Percentiles rank a stretch among this genome's conserved stretches.
These are phyloP conservation scores for Anguilla marmorata DNA, from an alignment of 2,797 vertebrate genomes.

Conservation along the genomic window DNA sequence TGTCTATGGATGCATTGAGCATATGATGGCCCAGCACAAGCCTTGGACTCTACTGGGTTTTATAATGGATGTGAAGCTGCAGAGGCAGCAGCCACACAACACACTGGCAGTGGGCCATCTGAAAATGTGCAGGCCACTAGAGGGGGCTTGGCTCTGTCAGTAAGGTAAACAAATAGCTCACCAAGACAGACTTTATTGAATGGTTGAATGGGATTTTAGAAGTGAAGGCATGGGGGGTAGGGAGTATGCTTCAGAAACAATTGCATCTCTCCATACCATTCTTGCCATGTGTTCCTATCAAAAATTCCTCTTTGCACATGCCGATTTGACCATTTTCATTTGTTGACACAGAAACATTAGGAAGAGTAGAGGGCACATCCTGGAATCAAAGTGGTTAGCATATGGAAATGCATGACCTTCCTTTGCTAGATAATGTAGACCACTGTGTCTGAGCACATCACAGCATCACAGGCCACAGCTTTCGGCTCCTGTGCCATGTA, in stretches of 20 bases:
- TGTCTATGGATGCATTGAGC: neutral
- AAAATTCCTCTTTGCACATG: neutral
- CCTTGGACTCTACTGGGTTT: neutral
- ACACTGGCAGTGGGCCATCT: neutral
- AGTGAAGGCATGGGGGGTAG: neutral
- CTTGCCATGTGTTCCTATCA: neutral
- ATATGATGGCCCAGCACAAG: neutral
- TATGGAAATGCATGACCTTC: neutral
- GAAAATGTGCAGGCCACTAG: conserved; percentile 4
- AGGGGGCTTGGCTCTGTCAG: neutral
- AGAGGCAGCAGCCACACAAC: neutral
- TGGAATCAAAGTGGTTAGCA: neutral
- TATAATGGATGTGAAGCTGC: neutral
- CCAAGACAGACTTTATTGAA: neutral
- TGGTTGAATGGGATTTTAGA: neutral
- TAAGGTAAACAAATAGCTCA: neutral
- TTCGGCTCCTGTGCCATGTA: neutral
- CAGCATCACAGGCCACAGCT: neutral
- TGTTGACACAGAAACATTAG: neutral
- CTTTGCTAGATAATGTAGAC: neutral
- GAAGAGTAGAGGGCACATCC: neutral
- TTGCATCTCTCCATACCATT: neutral
- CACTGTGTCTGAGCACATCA: neutral
- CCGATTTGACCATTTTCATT: too few relatives aligned
- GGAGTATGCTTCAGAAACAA: neutral